Evolutionary conservation across 2,888 invertebrate species (phyloP).

Genomic region (Papilio elwesi): DNA sequence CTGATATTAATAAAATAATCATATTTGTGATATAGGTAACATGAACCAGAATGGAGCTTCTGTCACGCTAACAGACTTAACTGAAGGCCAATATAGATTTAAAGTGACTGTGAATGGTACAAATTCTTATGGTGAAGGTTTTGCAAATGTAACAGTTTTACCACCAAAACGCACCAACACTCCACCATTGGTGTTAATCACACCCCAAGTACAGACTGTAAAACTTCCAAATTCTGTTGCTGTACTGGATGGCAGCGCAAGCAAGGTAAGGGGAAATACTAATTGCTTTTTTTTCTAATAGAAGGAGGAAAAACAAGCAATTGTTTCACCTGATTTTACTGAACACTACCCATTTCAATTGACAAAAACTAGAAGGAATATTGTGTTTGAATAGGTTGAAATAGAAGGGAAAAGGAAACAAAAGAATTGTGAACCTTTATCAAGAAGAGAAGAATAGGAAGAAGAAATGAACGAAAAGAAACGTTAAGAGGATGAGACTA

Average conservation of each 20-base stretch:
- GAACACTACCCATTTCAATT: too few relatives aligned
- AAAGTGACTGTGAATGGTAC: slow-evolving; percentile 92
- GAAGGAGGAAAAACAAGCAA: too few relatives aligned
- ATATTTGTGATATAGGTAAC: slow-evolving; percentile 79
- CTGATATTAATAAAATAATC: too few relatives aligned
- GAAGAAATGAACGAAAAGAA: too few relatives aligned
- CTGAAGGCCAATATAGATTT: slow-evolving; percentile 94
- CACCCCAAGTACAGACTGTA: slow-evolving; percentile 93
- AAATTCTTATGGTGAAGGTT: slow-evolving; percentile 90
- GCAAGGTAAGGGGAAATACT: slow-evolving; percentile 69
- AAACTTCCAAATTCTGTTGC: slow-evolving; percentile 95
- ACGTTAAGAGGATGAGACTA: too few relatives aligned
- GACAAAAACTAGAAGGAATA: too few relatives aligned
- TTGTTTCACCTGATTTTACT: too few relatives aligned
- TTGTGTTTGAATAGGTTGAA: too few relatives aligned
- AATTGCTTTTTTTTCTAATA: not conserved
- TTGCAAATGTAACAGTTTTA: slow-evolving; percentile 95
- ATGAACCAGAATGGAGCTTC: slow-evolving; percentile 93
- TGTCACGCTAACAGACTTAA: slow-evolving; percentile 92
- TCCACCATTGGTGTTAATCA: slow-evolving; percentile 93
- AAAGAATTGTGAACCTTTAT: too few relatives aligned
- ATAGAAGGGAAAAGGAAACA: too few relatives aligned
- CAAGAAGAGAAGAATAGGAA: too few relatives aligned
- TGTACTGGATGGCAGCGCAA: slow-evolving; percentile 94
- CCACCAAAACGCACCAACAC: slow-evolving; percentile 93